These are phyloP conservation scores for Tinea semifulvella DNA, from an alignment of 2,888 invertebrate genomes.

Conservation along the genomic window DNA sequence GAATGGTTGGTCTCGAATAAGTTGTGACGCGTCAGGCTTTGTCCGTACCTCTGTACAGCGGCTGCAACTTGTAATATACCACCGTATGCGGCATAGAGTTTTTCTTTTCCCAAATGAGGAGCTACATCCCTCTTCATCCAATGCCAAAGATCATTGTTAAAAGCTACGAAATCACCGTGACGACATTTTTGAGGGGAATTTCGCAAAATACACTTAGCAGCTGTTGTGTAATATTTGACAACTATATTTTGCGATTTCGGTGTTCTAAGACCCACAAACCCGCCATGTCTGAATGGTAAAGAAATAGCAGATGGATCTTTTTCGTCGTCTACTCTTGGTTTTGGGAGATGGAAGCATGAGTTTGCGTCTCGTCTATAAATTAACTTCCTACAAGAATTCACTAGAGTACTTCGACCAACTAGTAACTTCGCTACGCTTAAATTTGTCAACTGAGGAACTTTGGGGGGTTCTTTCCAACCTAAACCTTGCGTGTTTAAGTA, in stretches of 20 bases:
- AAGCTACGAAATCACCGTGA: conserved; percentile 46
- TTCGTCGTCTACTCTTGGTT: conserved; percentile 40
- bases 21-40: not conserved
- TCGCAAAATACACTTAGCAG: conserved; percentile 42
- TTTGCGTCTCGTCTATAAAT: conserved; percentile 39
- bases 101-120: conserved; percentile 46
- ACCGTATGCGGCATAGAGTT: conserved; percentile 47
- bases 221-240: conserved; percentile 49
- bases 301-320: conserved; percentile 37
- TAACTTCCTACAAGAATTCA: conserved; percentile 40
- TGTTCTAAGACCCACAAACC: conserved; percentile 38
- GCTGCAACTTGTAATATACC: conserved; percentile 51
- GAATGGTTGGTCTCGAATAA: conserved; percentile 30
- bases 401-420: conserved; percentile 33
- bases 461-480: conserved; percentile 41
- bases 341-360: conserved; percentile 45
- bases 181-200: conserved; percentile 44
- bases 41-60: conserved; percentile 50
- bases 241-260: conserved; percentile 40
- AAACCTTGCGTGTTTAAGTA: conserved; percentile 45
- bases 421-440: conserved; percentile 46
- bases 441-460: conserved; percentile 37
- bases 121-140: conserved; percentile 57
- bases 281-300: conserved; percentile 42
- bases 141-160: conserved; percentile 53